Conservation (phyloP, 2,113 vertebrate species). For the Corapipo altera region DNA sequence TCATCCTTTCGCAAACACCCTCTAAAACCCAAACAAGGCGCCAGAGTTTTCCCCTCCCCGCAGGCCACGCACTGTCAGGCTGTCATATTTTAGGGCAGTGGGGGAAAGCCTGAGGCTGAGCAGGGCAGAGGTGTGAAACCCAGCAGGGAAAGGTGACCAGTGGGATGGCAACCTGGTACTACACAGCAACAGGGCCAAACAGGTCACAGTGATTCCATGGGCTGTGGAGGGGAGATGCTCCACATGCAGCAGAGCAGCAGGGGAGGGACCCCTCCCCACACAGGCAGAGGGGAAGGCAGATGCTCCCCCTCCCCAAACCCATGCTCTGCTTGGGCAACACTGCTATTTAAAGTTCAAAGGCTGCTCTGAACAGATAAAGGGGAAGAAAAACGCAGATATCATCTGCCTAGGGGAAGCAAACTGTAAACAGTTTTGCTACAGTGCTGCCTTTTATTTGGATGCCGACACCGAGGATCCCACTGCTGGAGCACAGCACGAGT, state of each 20-base stretch:
- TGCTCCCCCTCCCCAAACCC: not conserved
- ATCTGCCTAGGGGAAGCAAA: slow-evolving; percentile 24
- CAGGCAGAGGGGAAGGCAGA: not conserved
- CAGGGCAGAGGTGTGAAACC: not conserved
- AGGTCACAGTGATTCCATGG: not conserved
- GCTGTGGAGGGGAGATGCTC: not conserved
- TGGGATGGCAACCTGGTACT: not conserved
- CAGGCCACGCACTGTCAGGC: fast-evolving
- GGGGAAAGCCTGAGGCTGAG: not conserved
- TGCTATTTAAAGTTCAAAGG: slow-evolving; percentile 55
- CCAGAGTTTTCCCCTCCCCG: fast-evolving
- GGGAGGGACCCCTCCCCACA: fast-evolving
- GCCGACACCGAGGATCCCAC: not conserved
- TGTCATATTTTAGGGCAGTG: not conserved
- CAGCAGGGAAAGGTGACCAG: not conserved
- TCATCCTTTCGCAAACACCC: not conserved
- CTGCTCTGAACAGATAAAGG: slow-evolving; percentile 25
- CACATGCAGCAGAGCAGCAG: not conserved
- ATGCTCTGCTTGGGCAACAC: not conserved
- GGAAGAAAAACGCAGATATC: not conserved
- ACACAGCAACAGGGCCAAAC: not conserved
- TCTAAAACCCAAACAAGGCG: not conserved
- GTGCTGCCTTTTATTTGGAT: not conserved
- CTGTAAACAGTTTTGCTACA: not conserved
- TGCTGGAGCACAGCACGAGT: not conserved